Evolutionary conservation across 2,888 invertebrate genomes (phyloP).

Genomic region (Prosapia bicincta): DNA sequence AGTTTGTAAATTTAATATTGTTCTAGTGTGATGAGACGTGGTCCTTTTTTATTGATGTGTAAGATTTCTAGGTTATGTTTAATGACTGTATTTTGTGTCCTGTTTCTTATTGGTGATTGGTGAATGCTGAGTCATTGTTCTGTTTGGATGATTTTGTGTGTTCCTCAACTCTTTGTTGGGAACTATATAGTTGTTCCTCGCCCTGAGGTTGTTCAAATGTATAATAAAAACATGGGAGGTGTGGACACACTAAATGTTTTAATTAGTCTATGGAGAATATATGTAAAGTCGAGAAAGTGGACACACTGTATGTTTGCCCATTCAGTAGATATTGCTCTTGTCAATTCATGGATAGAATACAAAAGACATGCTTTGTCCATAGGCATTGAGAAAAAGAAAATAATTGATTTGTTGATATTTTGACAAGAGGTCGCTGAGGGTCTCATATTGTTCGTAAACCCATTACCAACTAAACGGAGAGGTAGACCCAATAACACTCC

Average conservation of each 20-base stretch:
- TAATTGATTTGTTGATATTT: background rate
- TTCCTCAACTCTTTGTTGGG: too few relatives aligned
- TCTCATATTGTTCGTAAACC: background rate
- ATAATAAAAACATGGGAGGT: background rate
- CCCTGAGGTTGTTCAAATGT: constrained; percentile 21
- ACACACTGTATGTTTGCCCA: background rate
- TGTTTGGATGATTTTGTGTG: too few relatives aligned
- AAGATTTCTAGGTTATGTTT: too few relatives aligned
- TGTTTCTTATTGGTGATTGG: too few relatives aligned
- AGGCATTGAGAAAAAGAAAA: background rate
- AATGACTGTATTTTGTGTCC: too few relatives aligned
- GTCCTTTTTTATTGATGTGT: too few relatives aligned
- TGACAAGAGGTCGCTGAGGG: background rate
- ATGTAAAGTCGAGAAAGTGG: background rate
- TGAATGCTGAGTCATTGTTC: too few relatives aligned
- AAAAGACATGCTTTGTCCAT: background rate
- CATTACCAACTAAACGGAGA: background rate
- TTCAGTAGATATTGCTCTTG: background rate
- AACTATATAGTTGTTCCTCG: too few relatives aligned
- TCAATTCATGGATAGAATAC: background rate
- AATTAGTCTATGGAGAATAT: background rate
- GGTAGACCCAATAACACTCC: background rate
- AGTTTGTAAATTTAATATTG: too few relatives aligned
- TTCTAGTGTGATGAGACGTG: too few relatives aligned
- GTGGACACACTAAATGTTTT: background rate